phyloP scores from a whole-genome alignment of 2,888 invertebrate genomes.

The Pseudococcus longispinus region DNA sequence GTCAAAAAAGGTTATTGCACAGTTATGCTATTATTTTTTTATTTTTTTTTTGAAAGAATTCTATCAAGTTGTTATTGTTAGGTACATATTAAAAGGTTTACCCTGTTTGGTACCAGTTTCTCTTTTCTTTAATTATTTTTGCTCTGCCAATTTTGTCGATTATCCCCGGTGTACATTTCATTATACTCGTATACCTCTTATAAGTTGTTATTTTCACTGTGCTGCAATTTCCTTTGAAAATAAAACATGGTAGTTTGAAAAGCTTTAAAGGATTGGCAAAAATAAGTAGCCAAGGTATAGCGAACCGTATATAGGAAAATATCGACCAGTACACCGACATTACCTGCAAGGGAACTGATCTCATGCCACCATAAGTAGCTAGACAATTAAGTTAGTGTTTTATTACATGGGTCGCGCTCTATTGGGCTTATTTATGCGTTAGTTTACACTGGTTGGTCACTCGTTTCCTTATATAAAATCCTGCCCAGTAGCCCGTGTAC shows the following conservation, averaged over 20 bases:
- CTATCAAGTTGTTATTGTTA: neutral
- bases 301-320: neutral
- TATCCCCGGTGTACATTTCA: neutral
- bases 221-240: neutral
- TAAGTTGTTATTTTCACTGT: neutral
- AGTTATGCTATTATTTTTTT: too few species aligned
- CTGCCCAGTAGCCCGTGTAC: conserved; percentile 35
- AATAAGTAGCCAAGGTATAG: neutral
- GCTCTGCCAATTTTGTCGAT: neutral
- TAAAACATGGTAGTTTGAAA: neutral
- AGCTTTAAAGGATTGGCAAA: neutral
- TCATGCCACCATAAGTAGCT: conserved; percentile 16
- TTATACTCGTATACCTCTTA: neutral
- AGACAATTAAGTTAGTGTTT: conserved; percentile 39
- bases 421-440: conserved; percentile 37
- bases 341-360: neutral
- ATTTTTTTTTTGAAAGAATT: too few species aligned
- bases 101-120: neutral
- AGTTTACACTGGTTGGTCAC: conserved; percentile 35
- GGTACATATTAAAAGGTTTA: neutral
- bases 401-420: conserved; percentile 37
- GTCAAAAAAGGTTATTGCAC: too few species aligned
- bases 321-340: neutral
- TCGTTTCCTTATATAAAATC: conserved; percentile 32
- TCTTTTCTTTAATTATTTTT: neutral